Evolutionary conservation across 1,140 invertebrate genomes (phyloP), one percentile per base, ranked within the genome.

Genomic region (Argopecten irradians): DNA sequence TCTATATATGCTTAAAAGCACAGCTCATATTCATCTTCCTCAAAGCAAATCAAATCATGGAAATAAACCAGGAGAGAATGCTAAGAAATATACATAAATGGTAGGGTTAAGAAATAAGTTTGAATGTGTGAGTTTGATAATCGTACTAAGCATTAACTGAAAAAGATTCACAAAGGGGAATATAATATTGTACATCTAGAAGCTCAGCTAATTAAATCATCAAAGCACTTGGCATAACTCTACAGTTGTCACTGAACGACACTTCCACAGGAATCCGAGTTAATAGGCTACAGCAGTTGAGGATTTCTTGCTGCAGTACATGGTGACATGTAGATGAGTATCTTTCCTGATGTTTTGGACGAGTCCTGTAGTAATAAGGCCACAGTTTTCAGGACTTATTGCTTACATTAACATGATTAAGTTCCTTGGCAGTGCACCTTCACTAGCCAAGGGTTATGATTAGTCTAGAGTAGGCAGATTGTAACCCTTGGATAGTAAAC

Each of bases 321-420:
- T 28, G n/a, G 16, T 71, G 55, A 71, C 11, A 71, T 46, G 28
- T 28, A 71, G 16, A 71, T n/a, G 55, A 71, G n/a, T 22, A 71
- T 28, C 8, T 7, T 71, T 28, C 55, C 55, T 71, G 55, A 71
- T 71, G 55, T 71, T 71, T 71, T 22, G 55, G 55, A 71, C 55
- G n/a, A 28, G 55, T 71, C 55, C 55, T 71, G 22, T 11, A 71
- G n/a, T 71, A 71, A 71, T 71, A 71, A 71, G 55, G 55, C 55
- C 55, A 71, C 55, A 71, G n/a, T 28, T 28, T n/a, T 71, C 55
- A 71, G 55, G 55, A 71, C 55, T 71, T 71, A 71, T 71, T 71
- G 55, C 55, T 71, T 28, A 71, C n/a, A 71, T 28, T 28, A 71
- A 28, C 14, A 71, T 71, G 55, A 71, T 28, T 2, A 7, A 28